Percentiles rank a stretch among this genome's conserved stretches.
Evolutionary conservation across 1,140 invertebrate species (phyloP).

Genomic region (Drosophila sproati): DNA sequence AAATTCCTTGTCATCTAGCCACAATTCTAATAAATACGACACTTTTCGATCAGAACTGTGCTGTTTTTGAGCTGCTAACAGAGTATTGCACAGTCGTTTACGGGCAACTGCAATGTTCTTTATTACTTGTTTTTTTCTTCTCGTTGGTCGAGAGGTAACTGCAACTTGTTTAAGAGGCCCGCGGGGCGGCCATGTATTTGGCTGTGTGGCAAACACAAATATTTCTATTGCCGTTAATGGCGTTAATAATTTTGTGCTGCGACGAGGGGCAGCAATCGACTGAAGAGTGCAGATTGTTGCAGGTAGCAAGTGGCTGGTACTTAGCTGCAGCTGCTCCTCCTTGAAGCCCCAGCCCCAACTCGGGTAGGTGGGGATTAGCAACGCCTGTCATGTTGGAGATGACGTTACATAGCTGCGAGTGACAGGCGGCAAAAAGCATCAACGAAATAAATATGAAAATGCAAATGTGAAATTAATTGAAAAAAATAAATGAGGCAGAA

Average conservation of each 20-base stretch:
- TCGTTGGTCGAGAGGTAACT: conserved; percentile 44
- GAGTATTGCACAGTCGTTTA: background rate
- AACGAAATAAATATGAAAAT: conserved; percentile 31
- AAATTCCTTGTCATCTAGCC: background rate
- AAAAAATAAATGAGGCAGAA: conserved; percentile 6
- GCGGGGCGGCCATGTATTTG: conserved; percentile 4
- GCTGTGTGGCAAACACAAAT: conserved; percentile 68
- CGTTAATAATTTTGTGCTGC: conserved; percentile 71
- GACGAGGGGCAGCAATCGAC: conserved; percentile 10
- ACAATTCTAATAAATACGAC: background rate
- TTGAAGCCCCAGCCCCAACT: conserved; percentile 19
- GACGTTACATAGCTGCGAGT: conserved; percentile 57
- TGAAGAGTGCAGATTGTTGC: conserved; percentile 15
- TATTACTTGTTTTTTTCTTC: conserved; percentile 18
- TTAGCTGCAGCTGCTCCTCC: conserved; percentile 37
- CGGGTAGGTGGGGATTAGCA: conserved; percentile 52
- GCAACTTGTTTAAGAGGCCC: conserved; percentile 34
- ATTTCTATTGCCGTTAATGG: conserved; percentile 83
- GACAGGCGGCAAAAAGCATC: conserved; percentile 37
- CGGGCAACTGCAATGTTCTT: background rate
- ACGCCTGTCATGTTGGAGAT: conserved; percentile 53
- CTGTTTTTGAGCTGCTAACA: background rate
- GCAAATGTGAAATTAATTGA: conserved; percentile 53
- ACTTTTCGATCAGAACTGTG: background rate
- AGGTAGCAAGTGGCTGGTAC: conserved; percentile 45